Conservation (phyloP, 2,797 vertebrate species). For the Macropus fuliginosus region DNA sequence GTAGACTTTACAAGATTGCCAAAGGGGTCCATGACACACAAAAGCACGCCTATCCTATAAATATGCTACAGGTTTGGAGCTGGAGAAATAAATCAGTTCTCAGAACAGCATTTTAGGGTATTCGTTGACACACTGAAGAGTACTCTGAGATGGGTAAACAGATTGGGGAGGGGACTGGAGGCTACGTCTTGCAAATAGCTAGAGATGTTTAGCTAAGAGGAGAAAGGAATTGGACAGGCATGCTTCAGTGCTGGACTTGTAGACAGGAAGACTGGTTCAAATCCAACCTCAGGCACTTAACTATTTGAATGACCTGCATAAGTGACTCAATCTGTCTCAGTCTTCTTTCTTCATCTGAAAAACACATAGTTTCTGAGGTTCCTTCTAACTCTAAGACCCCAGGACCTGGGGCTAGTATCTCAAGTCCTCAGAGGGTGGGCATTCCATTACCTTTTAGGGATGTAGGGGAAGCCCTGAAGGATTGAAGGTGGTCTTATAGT, state of each 20-base stretch:
- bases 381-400: background rate
- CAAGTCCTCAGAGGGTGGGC: background rate
- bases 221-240: background rate
- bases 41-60: background rate
- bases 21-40: background rate
- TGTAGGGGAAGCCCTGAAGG: background rate
- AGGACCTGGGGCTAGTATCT: background rate
- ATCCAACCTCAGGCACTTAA: background rate
- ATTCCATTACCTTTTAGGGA: background rate
- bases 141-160: background rate
- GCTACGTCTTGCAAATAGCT: background rate
- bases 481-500: background rate
- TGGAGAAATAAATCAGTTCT: background rate
- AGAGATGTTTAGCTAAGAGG: background rate
- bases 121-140: background rate
- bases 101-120: background rate
- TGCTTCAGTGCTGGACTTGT: background rate
- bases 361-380: background rate
- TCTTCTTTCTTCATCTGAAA: background rate
- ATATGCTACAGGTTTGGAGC: background rate
- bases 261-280: background rate
- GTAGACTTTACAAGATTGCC: background rate
- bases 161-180: background rate
- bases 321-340: background rate
- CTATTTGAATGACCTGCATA: background rate